These are phyloP conservation scores for Lepisosteus oculatus DNA, from an alignment of 2,113 vertebrate species.

Conservation along the genomic window DNA sequence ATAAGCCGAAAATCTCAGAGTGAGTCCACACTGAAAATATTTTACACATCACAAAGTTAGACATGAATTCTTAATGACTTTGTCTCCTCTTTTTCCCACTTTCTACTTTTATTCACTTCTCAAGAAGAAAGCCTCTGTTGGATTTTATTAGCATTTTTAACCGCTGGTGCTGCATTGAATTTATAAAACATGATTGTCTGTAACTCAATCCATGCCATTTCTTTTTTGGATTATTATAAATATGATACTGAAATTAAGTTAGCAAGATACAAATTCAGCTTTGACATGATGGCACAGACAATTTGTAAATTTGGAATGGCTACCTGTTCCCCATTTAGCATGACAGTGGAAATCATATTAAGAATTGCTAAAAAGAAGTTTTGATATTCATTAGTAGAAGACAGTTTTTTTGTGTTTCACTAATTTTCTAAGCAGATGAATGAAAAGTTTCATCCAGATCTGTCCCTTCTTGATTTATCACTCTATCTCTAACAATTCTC, in stretches of 20 bases:
- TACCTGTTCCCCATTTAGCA: no score
- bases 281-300: conserved; percentile 14
- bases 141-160: conserved; percentile 36
- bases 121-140: background rate
- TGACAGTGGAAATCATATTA: no score
- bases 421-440: no score
- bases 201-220: conserved; percentile 31
- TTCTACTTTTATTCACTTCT: conserved; percentile 16
- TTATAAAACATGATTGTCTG: conserved; percentile 38
- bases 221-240: conserved; percentile 7
- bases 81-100: conserved; percentile 26
- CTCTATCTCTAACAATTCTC: background rate
- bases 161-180: conserved; percentile 32
- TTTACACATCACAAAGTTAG: conserved; percentile 38
- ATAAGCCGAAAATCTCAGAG: conserved; percentile 30
- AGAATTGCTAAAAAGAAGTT: no score
- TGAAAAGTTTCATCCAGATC: no score
- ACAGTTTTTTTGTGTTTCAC: no score
- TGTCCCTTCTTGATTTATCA: conserved; percentile 5
- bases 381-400: no score
- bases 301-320: background rate
- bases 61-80: conserved; percentile 37
- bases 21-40: conserved; percentile 24
- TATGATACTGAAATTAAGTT: background rate
- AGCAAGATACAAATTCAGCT: conserved; percentile 23